These are phyloP conservation scores for Eciton burchellii DNA, from an alignment of 1,140 invertebrate species.

Conservation along the genomic window DNA sequence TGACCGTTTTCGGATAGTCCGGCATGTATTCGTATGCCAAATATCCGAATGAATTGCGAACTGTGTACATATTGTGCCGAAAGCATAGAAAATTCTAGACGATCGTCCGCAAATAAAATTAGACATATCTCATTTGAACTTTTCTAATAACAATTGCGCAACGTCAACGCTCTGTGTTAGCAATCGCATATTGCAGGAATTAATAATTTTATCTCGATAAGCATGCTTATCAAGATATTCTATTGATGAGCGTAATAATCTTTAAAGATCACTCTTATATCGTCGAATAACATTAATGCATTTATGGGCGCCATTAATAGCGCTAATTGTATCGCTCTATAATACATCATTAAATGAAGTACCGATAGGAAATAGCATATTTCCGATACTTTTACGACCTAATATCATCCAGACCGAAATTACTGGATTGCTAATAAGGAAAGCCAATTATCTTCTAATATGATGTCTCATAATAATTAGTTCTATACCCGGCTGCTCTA, in stretches of 20 bases:
- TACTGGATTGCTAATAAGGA: constrained; percentile 1
- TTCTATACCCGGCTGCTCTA: background rate
- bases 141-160: too few relatives aligned
- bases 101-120: background rate
- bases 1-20: too few relatives aligned
- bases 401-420: background rate
- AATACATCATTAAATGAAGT: background rate
- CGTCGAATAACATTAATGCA: too few relatives aligned
- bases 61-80: too few relatives aligned
- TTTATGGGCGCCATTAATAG: background rate
- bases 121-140: background rate
- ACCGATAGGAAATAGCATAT: constrained; percentile 4
- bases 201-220: too few relatives aligned
- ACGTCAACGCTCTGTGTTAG: too few relatives aligned
- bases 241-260: too few relatives aligned
- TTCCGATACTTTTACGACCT: background rate
- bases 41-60: too few relatives aligned
- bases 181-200: too few relatives aligned
- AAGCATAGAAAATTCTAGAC: too few relatives aligned
- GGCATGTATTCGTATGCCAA: background rate
- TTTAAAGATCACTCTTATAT: too few relatives aligned
- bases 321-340: background rate
- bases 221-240: too few relatives aligned
- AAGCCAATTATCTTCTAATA: background rate
- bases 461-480: background rate